phyloP scores from a whole-genome alignment of 2,797 vertebrate species.

The Avahi laniger region DNA sequence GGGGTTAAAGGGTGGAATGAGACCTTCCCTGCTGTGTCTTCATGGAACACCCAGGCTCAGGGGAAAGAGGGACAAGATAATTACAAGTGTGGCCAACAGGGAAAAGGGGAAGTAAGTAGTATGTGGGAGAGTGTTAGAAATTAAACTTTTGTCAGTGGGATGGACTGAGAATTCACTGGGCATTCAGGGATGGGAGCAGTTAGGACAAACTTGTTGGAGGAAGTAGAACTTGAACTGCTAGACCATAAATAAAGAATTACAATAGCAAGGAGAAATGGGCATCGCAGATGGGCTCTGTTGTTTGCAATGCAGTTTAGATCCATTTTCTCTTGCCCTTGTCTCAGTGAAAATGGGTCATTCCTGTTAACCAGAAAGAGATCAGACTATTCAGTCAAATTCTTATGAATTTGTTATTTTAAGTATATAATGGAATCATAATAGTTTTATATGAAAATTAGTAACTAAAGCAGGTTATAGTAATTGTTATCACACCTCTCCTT shows the following conservation, averaged over 20 bases:
- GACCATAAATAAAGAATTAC: not conserved
- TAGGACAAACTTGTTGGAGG: not conserved
- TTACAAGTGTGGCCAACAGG: not conserved
- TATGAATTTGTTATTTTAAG: not conserved
- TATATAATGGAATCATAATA: not conserved
- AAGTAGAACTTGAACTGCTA: not conserved
- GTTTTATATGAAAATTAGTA: slow-evolving; percentile 2
- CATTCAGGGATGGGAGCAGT: not conserved
- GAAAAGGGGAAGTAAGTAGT: not conserved
- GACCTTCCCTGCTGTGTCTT: not conserved
- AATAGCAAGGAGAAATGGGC: not conserved
- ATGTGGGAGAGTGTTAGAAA: not conserved
- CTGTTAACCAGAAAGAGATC: not conserved
- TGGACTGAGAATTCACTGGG: not conserved
- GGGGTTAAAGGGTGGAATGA: not conserved
- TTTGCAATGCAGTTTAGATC: slow-evolving; percentile 18
- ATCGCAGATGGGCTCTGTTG: not conserved
- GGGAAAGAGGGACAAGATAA: not conserved
- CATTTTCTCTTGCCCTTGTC: not conserved
- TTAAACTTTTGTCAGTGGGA: not conserved
- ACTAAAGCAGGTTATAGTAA: not conserved
- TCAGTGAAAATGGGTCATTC: not conserved
- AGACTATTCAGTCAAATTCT: not conserved
- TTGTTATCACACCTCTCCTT: not conserved
- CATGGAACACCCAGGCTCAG: not conserved